phyloP scores from a whole-genome alignment of 2,797 vertebrate genomes.

The Carcharodon carcharias region DNA sequence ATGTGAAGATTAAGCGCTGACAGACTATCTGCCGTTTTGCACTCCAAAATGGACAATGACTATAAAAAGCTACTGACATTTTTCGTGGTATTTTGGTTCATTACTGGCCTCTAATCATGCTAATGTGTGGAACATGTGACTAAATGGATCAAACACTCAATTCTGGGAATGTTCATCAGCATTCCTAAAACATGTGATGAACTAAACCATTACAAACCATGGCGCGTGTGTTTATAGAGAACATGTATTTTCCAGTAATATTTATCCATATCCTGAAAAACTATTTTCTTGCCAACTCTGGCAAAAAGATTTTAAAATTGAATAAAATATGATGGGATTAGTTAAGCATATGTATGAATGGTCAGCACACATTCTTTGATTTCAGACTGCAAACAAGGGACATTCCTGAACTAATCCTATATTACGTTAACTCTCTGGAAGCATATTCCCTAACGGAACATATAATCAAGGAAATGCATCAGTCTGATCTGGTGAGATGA shows the following conservation, averaged over 20 bases:
- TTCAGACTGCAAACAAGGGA: background rate
- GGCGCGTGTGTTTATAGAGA: background rate
- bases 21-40: background rate
- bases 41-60: background rate
- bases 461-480: background rate
- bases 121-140: constrained; percentile 3
- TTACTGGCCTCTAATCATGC: background rate
- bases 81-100: background rate
- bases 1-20: background rate
- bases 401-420: background rate
- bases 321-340: background rate
- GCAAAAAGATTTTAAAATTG: background rate
- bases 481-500: background rate
- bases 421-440: background rate
- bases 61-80: background rate
- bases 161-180: background rate
- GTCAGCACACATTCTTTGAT: background rate
- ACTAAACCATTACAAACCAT: background rate
- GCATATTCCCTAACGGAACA: background rate
- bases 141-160: background rate
- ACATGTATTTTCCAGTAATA: background rate
- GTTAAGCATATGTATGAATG: background rate
- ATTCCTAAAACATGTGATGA: background rate
- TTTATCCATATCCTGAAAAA: background rate
- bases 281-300: background rate